These are phyloP conservation scores for Tringa solitaria DNA, from an alignment of 2,113 vertebrate species.

Conservation along the genomic window DNA sequence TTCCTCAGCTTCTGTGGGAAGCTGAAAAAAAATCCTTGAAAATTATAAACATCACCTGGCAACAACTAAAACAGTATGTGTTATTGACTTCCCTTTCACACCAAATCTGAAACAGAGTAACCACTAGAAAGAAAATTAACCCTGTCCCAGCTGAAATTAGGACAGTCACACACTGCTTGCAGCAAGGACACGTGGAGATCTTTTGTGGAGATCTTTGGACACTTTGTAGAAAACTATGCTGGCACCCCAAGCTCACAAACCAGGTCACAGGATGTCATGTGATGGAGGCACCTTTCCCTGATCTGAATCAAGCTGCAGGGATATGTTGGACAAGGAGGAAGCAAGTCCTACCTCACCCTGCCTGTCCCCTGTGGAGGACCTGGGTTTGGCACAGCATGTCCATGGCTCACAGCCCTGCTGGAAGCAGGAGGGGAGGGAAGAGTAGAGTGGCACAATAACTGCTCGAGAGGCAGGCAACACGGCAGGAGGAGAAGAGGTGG, in stretches of 20 bases:
- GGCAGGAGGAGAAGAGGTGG: background rate
- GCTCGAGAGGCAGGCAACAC: rapidly evolving
- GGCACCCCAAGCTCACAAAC: background rate
- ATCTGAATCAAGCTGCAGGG: background rate
- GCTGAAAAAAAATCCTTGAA: background rate
- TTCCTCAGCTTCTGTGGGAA: background rate
- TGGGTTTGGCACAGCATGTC: background rate
- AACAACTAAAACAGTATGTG: background rate
- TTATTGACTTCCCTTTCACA: background rate
- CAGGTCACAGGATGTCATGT: background rate
- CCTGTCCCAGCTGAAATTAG: background rate
- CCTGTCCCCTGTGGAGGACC: background rate
- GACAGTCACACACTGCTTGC: background rate
- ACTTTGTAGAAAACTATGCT: background rate
- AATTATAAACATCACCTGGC: background rate
- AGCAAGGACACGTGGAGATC: background rate
- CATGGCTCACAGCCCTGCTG: background rate
- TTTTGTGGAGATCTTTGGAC: background rate
- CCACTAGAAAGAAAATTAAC: background rate
- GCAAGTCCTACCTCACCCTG: background rate
- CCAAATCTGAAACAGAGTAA: background rate
- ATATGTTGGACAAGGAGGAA: background rate
- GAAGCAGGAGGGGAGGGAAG: background rate
- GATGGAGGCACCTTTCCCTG: background rate
- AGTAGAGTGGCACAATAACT: background rate